Percentiles rank a stretch among this genome's conserved stretches.
These are phyloP conservation scores for Drosophila neonasuta DNA, from an alignment of 2,888 invertebrate genomes.

Conservation along the genomic window DNA sequence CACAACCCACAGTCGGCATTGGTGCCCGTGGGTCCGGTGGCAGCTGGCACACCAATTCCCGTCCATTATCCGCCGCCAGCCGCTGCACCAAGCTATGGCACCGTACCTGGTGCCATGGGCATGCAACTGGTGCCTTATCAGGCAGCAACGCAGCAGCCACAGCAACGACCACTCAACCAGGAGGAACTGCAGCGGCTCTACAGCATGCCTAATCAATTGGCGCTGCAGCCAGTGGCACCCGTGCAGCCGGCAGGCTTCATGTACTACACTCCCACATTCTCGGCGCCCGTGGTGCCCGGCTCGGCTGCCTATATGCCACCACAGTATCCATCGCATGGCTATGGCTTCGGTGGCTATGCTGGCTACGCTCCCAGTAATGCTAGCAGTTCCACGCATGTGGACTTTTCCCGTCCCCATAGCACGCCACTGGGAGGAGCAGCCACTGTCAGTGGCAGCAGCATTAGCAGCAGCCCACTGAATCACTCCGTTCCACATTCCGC, in stretches of 20 bases:
- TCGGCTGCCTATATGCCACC: constrained; percentile 72
- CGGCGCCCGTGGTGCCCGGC: constrained; percentile 64
- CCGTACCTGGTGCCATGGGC: constrained; percentile 39
- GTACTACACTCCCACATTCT: constrained; percentile 59
- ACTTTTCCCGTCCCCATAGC: constrained; percentile 48
- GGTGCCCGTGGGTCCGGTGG: constrained; percentile 70
- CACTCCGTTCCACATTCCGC: constrained; percentile 47
- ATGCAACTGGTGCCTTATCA: constrained; percentile 80
- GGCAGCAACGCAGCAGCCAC: constrained; percentile 62
- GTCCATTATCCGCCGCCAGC: constrained; percentile 22
- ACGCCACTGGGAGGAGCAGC: constrained; percentile 19
- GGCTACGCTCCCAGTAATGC: constrained; percentile 21
- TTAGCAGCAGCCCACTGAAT: constrained; percentile 14
- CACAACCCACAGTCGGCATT: constrained; percentile 67
- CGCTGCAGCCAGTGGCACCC: constrained; percentile 51
- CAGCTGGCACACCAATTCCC: constrained; percentile 57
- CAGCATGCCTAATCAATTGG: constrained; percentile 75
- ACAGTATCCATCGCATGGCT: constrained; percentile 66
- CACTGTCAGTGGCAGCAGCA: constrained; percentile 9
- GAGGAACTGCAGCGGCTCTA: constrained; percentile 81
- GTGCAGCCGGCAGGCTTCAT: constrained; percentile 48
- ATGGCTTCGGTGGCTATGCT: constrained; percentile 57
- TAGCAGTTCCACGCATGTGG: constrained; percentile 51
- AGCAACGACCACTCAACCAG: constrained; percentile 79
- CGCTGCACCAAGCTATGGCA: constrained; percentile 45